phyloP scores from a whole-genome alignment of 2,888 invertebrate genomes.

The Bruchidius siliquastri region DNA sequence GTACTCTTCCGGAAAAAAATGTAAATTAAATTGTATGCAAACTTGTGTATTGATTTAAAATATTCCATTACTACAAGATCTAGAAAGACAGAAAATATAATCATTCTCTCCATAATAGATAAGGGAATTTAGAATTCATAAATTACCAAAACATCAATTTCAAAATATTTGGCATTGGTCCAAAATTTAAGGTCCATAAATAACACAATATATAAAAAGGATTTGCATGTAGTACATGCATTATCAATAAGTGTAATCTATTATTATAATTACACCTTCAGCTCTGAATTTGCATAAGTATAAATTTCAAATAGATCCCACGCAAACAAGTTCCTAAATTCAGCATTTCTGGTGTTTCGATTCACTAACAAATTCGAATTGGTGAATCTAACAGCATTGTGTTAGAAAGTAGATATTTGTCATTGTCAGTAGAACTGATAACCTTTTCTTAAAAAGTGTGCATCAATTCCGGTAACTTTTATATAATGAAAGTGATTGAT shows the following conservation, averaged over 20 bases:
- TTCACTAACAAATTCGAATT: neutral
- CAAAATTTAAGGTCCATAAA: neutral
- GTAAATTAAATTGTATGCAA: too few species aligned
- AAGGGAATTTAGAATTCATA: too few species aligned
- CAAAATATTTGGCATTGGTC: neutral
- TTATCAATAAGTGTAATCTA: neutral
- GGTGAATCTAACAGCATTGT: neutral
- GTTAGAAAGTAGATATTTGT: neutral
- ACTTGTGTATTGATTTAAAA: too few species aligned
- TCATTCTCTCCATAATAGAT: too few species aligned
- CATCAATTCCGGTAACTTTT: neutral
- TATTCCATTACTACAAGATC: too few species aligned
- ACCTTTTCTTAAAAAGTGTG: neutral
- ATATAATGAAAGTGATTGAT: too few species aligned
- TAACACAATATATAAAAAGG: neutral
- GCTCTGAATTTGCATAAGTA: neutral
- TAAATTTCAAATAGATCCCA: neutral
- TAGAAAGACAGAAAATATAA: too few species aligned
- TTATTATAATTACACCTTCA: neutral
- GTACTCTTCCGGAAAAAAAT: too few species aligned
- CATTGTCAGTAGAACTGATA: neutral
- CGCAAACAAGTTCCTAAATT: neutral
- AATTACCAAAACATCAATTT: neutral
- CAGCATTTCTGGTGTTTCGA: neutral
- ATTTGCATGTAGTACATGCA: neutral